Base-by-base conservation (phyloP, 2,888 invertebrate genomes). In the Autographa gamma region DNA sequence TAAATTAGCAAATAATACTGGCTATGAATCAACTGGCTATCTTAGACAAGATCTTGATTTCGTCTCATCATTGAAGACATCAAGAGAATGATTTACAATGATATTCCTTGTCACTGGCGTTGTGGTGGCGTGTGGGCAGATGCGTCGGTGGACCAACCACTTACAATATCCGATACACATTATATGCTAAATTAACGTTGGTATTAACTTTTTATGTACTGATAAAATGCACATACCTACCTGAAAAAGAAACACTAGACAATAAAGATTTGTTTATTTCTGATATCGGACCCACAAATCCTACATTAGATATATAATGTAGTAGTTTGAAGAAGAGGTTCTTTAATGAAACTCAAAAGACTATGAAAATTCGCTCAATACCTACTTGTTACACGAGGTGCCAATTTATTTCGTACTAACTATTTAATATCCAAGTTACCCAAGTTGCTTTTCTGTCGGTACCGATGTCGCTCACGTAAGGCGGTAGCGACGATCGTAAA, bases 401-500 rank as follows among this genome's bases (percentile, higher is more conserved):
- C 34, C 34, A 34, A 8, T 34, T 34, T 34, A 34, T 34, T 14
- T 43, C 13, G 43, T 43, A 43, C 43, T 48, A 38, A 43, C 43
- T 48, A 38, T 38, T 38, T n/a, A 48, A 48, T 48, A 48, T 5
- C 25, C 3, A 25, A 48, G 62, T 18, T 70, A 48, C n/a, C 25
- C 3, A 25, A 48, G 62, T 18, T 70, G 63, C 71, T 62, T 63
- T 61, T 75, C 91, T 91, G 88, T 90, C 92, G 68, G 86, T 93
- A 92, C 91, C n/a, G 48, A 48, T 74, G 81, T 79, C 79, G 71
- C 74, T 78, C 91, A 94, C 94, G 95, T 95, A 95, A 95, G 95
- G 93, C 95, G 84, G 95, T 95, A 95, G 95, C 95, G 88, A 91
- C 83, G 91, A 89, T 94, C 95, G 93, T 95, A 95, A 95, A 95